Evolutionary conservation across 2,888 invertebrate species (phyloP).

Genomic region (Leptopilina myrica): DNA sequence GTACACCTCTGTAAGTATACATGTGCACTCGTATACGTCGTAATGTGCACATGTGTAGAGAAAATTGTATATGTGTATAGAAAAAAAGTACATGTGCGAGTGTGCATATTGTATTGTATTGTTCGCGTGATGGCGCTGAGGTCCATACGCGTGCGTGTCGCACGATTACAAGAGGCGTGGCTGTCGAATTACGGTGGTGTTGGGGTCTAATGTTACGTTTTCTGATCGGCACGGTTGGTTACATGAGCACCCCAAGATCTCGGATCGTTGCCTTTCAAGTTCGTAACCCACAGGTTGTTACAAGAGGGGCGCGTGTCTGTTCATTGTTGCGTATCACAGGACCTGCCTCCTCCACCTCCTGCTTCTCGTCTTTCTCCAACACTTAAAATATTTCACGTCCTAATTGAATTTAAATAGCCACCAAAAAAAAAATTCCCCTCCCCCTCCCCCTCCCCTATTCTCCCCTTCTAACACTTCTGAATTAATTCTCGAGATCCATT

Average conservation of each 20-base stretch:
- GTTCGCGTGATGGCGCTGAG: slow-evolving; percentile 22
- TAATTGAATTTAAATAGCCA: slow-evolving; percentile 17
- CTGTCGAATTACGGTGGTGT: slow-evolving; percentile 38
- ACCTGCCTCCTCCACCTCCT: neutral
- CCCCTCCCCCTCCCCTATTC: neutral
- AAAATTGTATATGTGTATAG: too few species aligned
- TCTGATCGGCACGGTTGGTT: slow-evolving; percentile 40
- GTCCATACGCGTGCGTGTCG: slow-evolving; percentile 32
- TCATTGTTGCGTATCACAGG: slow-evolving; percentile 34
- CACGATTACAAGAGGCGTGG: slow-evolving; percentile 39
- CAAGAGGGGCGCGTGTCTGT: slow-evolving; percentile 33
- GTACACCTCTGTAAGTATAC: too few species aligned
- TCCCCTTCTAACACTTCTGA: neutral
- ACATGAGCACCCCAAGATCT: slow-evolving; percentile 37
- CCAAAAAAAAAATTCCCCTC: neutral
- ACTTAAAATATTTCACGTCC: slow-evolving; percentile 30
- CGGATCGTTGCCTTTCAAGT: slow-evolving; percentile 32
- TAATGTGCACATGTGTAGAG: too few species aligned
- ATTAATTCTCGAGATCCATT: neutral
- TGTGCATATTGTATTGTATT: neutral
- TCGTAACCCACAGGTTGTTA: slow-evolving; percentile 35
- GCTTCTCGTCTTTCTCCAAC: neutral
- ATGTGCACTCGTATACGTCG: too few species aligned
- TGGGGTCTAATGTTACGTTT: slow-evolving; percentile 39
- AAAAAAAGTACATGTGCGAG: neutral